Base-by-base conservation (phyloP, 2,888 invertebrate genomes). In the Diabrotica balteata region DNA sequence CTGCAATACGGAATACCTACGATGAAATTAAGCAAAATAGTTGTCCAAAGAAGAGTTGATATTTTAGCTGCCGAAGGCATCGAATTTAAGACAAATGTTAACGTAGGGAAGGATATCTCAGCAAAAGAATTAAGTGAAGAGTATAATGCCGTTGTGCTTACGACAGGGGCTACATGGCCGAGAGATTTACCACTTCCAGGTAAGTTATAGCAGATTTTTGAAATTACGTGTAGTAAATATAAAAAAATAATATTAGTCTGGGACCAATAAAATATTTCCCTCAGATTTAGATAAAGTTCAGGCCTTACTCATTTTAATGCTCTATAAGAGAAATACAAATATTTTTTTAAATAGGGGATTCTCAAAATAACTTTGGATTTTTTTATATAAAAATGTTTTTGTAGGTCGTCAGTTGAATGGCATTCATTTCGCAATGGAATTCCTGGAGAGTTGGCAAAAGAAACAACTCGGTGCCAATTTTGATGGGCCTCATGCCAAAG, bases 1-100 rank as follows among this genome's bases (percentile, higher is more conserved):
- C 86, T 99, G 58, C 95, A 97, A 81, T 99, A 99, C 84, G 99
- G 99, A 67, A 99, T 99, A 82, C 99, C 99, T 11, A 96, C 96
- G 7, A 99, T 99, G 98, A 99, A 99, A 86, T 87, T 99, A 8
- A 93, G 95, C 80, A 99, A 98, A 85, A 89, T 92, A 70, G 95
- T 97, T 63, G 97, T 99, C 0, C 93, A 94, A 79, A 86, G 98
- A 7, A 88, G 99, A 68, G 90, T 98, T 1, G 89, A 92, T 71
- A 87, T 99, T 58, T 87, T 99, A 86, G 88, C 90, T 9, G 93
- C 90, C 0, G 98, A 99, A 84, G 98, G 98, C 8, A 81, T 84
- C 17, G 85, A 84, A 4, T 99, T 99, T 86, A 93, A 95, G 50
- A 94, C 95, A 55, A 93, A 93, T 80, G 89, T 93, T 42, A 91